Base-by-base conservation (phyloP, 2,888 invertebrate genomes). In the Cyclophora punctaria region DNA sequence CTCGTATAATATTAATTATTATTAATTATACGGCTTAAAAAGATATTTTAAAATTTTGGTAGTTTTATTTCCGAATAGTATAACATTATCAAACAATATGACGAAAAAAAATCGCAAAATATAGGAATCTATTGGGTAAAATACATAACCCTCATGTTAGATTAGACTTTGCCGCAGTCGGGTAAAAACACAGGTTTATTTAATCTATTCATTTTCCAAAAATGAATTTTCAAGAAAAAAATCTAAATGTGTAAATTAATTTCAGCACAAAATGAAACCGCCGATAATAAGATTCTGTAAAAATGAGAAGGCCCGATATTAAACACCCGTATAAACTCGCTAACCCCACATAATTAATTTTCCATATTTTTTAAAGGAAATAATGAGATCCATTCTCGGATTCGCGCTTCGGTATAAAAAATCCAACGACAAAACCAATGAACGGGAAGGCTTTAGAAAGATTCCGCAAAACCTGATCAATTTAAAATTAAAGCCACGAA, bases 401-500 rank as follows among this genome's bases (percentile, higher is more conserved):
- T 78, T 76, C 74, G 59, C 70, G 53, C 52, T 59, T 62, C 60
- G 60, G 56, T 57, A 55, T 57, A 69, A 75, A 82, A 84, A 80
- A 80, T 73, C 69, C 62, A 58, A 52, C 64, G 63, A 44, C 44
- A 44, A 44, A 44, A 44, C 77, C 80, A 77, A 78, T 80, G 80
- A 69, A 69, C 71, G 72, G 58, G 56, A 66, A 76, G 80, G 87
- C 83, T 87, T 88, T 83, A 71, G 72, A 81, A 64, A 86, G 87
- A 87, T 83, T 82, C 73, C 79, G 75, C 78, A 79, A 80, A 85
- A 87, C 80, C 87, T 75, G 82, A 85, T 86, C 87, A 88, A 88
- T 89, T 88, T 88, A 87, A 89, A 89, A 88, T 88, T 86, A 88
- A 88, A 89, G 87, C 88, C 88, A 86, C 80, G 81, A 87, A 88